These are phyloP conservation scores for Galeruca laticollis DNA, from an alignment of 2,888 invertebrate species.

Conservation along the genomic window DNA sequence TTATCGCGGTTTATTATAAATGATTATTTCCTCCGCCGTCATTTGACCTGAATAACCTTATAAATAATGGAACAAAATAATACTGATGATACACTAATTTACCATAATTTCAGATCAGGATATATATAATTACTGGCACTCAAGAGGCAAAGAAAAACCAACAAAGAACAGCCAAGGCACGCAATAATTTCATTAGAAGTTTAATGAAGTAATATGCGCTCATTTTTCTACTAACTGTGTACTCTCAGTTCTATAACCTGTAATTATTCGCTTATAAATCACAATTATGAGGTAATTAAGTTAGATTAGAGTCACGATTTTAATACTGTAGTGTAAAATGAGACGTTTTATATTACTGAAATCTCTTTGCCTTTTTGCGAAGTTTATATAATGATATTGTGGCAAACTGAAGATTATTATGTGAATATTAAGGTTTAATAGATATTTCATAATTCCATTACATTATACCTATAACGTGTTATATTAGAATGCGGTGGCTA, in stretches of 20 bases:
- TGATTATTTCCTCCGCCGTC: background rate
- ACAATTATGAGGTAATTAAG: conserved; percentile 42
- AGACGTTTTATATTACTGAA: conserved; percentile 22
- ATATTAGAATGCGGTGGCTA: background rate
- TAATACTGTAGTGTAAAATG: conserved; percentile 32
- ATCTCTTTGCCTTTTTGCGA: conserved; percentile 15
- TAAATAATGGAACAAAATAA: conserved; percentile 28
- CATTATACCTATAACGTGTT: background rate
- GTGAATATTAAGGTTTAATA: conserved; percentile 9
- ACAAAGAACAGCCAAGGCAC: conserved; percentile 30
- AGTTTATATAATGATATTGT: background rate
- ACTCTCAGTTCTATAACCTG: conserved; percentile 28
- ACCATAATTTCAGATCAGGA: conserved; percentile 30
- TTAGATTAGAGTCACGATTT: conserved; percentile 39
- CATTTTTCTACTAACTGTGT: conserved; percentile 37
- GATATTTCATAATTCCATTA: background rate
- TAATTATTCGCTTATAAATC: conserved; percentile 45
- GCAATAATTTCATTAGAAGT: conserved; percentile 43
- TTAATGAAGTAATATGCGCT: conserved; percentile 40
- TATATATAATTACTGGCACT: conserved; percentile 26
- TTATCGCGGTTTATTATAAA: conserved; percentile 6
- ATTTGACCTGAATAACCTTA: conserved; percentile 6
- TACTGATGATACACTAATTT: conserved; percentile 30
- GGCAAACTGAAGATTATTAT: conserved; percentile 15
- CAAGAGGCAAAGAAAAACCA: conserved; percentile 28